Percentiles rank a stretch among this genome's conserved stretches.
Conservation (phyloP, 2,797 vertebrate species). For the Sebastes itinus region DNA sequence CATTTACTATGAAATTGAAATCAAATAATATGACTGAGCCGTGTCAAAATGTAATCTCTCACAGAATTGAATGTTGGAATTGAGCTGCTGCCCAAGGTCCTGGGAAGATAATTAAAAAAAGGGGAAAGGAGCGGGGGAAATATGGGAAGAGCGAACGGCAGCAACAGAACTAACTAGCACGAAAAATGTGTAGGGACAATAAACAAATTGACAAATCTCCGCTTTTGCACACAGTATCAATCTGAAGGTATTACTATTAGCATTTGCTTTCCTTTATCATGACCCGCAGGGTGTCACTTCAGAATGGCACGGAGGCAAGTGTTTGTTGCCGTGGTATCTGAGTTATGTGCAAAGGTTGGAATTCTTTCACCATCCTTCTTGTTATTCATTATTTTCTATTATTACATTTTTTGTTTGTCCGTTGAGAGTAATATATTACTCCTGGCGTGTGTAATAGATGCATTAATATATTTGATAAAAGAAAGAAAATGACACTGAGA, state of each 20-base stretch:
- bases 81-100: conserved; percentile 74
- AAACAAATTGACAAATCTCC: conserved; percentile 58
- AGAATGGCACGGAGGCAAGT: neutral
- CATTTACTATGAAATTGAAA: conserved; percentile 76
- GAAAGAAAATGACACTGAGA: conserved; percentile 21
- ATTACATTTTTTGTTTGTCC: conserved; percentile 13
- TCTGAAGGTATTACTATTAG: conserved; percentile 39
- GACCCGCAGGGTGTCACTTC: conserved; percentile 41
- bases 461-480: conserved; percentile 44
- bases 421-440: conserved; percentile 4
- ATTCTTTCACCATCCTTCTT: neutral
- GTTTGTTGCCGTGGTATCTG: conserved; percentile 4
- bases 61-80: conserved; percentile 74
- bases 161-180: conserved; percentile 41
- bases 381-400: neutral
- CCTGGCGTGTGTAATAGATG: conserved; percentile 20
- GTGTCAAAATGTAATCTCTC: conserved; percentile 80
- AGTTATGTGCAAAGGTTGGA: conserved; percentile 6
- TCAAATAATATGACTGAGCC: conserved; percentile 78
- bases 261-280: conserved; percentile 50
- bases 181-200: conserved; percentile 48
- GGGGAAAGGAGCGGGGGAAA: conserved; percentile 38
- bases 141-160: conserved; percentile 28
- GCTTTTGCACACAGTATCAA: conserved; percentile 42
- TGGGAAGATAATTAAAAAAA: conserved; percentile 75